phyloP scores from a whole-genome alignment of 1,140 invertebrate genomes.

The Formica exsecta region DNA sequence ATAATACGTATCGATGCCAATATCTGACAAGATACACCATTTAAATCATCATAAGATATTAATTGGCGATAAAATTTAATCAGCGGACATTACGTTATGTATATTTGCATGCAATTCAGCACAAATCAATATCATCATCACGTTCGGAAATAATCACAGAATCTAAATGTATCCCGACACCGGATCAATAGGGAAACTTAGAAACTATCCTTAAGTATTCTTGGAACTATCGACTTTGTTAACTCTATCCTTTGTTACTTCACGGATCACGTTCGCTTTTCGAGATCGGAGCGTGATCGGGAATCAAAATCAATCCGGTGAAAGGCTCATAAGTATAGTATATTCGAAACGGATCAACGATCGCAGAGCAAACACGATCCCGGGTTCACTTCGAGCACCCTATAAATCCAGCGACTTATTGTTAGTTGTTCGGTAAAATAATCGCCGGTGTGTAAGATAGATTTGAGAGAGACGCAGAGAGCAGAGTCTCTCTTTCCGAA shows the following conservation, averaged over 20 bases:
- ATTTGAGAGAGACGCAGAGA: neutral
- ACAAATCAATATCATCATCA: neutral
- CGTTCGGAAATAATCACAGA: conserved; percentile 6
- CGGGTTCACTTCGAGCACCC: conserved; percentile 36
- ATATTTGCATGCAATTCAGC: neutral
- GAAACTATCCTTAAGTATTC: neutral
- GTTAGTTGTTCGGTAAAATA: conserved; percentile 26
- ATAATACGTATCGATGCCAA: neutral
- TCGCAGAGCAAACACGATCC: conserved; percentile 19
- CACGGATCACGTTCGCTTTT: conserved; percentile 5
- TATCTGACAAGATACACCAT: neutral
- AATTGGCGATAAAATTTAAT: neutral
- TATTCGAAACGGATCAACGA: conserved; percentile 35
- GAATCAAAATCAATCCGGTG: conserved; percentile 13
- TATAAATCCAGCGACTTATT: conserved; percentile 38
- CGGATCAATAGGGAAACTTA: conserved; percentile 13
- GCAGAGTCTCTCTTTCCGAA: neutral
- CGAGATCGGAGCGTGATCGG: conserved; percentile 7
- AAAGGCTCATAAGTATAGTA: conserved; percentile 5
- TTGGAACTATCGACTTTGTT: conserved; percentile 25
- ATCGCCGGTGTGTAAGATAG: conserved; percentile 14
- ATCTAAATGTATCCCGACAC: conserved; percentile 9
- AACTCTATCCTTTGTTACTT: conserved; percentile 42
- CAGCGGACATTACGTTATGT: neutral
- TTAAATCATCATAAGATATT: neutral